Evolutionary conservation across 2,888 invertebrate genomes (phyloP).

Genomic region (Mamestra brassicae): DNA sequence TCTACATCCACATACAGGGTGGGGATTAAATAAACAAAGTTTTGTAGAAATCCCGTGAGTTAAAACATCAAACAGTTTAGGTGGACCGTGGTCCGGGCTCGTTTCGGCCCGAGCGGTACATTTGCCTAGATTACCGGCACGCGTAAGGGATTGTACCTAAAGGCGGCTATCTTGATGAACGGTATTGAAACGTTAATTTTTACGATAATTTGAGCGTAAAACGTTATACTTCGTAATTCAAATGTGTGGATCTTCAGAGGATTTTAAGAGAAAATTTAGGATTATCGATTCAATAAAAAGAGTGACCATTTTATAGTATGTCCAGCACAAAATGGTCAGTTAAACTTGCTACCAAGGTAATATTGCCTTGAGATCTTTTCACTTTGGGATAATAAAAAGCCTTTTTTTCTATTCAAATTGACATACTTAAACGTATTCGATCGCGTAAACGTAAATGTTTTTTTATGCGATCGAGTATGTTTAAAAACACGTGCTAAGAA

Average conservation of each 20-base stretch:
- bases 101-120: conserved; percentile 74
- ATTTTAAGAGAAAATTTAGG: not conserved
- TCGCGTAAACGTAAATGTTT: too few species aligned
- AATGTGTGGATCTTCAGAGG: not conserved
- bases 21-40: conserved; percentile 85
- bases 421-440: too few species aligned
- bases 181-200: conserved; percentile 56
- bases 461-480: too few species aligned
- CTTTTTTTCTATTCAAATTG: too few species aligned
- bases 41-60: conserved; percentile 78
- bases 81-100: conserved; percentile 67
- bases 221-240: not conserved
- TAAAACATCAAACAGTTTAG: conserved; percentile 86
- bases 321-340: too few species aligned
- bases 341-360: too few species aligned
- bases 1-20: conserved; percentile 60
- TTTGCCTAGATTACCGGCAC: conserved; percentile 84
- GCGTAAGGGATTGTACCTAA: conserved; percentile 76
- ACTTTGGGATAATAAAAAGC: too few species aligned
- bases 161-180: conserved; percentile 64
- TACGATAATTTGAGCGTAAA: not conserved
- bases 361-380: too few species aligned
- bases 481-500: too few species aligned
- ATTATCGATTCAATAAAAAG: too few species aligned
- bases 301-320: too few species aligned